These are phyloP conservation scores for Phycodurus eques DNA, from an alignment of 2,113 vertebrate species.

Conservation along the genomic window DNA sequence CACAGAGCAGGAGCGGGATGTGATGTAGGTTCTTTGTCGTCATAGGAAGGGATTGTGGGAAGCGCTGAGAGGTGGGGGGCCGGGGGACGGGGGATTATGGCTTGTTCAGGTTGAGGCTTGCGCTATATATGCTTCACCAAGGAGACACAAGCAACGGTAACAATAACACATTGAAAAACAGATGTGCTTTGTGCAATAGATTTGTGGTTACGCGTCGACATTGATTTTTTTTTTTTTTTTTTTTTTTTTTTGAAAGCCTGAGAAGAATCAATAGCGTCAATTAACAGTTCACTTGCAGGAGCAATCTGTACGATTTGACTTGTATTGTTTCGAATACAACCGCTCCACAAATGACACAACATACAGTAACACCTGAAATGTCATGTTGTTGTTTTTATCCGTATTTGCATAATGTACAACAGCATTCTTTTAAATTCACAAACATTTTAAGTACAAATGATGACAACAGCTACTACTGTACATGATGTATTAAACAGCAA, in stretches of 20 bases:
- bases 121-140: constrained; percentile 30
- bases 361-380: background rate
- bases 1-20: background rate
- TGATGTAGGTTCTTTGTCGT: constrained; percentile 41
- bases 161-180: background rate
- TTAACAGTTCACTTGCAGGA: constrained; percentile 1
- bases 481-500: constrained; percentile 18
- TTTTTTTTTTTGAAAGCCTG: constrained; percentile 18
- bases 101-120: constrained; percentile 27
- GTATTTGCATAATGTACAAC: constrained; percentile 43
- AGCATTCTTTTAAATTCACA: constrained; percentile 42
- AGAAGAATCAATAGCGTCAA: constrained; percentile 20
- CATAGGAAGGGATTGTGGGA: constrained; percentile 52
- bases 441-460: constrained; percentile 36
- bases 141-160: background rate
- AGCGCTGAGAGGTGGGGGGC: background rate
- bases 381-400: constrained; percentile 5
- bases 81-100: constrained; percentile 4
- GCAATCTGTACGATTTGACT: background rate
- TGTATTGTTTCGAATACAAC: background rate
- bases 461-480: constrained; percentile 30
- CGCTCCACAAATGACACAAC: background rate
- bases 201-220: background rate
- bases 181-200: background rate
- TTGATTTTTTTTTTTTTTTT: constrained; percentile 22